phyloP scores from a whole-genome alignment of 2,113 vertebrate species.

The Antennarius striatus region DNA sequence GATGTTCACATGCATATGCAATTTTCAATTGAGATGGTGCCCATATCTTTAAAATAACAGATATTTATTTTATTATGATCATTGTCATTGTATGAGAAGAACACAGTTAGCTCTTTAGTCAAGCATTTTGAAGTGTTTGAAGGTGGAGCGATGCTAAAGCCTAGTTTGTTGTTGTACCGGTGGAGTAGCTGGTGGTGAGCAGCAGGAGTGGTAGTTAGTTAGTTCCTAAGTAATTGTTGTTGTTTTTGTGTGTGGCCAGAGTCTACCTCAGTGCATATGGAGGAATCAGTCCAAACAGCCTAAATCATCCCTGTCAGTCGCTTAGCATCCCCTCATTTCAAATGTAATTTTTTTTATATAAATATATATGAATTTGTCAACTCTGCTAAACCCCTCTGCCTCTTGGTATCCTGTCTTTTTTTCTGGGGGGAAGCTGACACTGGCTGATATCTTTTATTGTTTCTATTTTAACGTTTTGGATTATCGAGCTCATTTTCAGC shows the following conservation, averaged over 20 bases:
- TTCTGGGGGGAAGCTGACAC: constrained; percentile 4
- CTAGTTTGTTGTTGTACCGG: constrained; percentile 72
- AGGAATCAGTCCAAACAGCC: constrained; percentile 67
- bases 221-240: constrained; percentile 57
- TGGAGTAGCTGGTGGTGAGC: constrained; percentile 63
- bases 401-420: not conserved
- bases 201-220: constrained; percentile 60
- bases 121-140: constrained; percentile 50
- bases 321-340: constrained; percentile 59
- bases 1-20: constrained; percentile 64
- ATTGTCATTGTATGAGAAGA: constrained; percentile 84
- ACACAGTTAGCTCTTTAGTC: constrained; percentile 67
- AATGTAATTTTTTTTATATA: constrained; percentile 13
- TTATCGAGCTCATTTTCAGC: not conserved
- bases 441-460: not conserved
- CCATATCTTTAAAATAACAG: constrained; percentile 82
- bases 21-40: constrained; percentile 87
- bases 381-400: constrained; percentile 26
- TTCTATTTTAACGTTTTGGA: not conserved
- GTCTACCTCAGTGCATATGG: constrained; percentile 91
- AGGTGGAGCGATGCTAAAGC: constrained; percentile 43
- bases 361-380: constrained; percentile 11
- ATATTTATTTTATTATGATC: constrained; percentile 92
- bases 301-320: constrained; percentile 52
- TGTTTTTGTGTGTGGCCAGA: constrained; percentile 83